Evolutionary conservation across 2,113 vertebrate genomes (phyloP).

Genomic region (Hemicordylus capensis): DNA sequence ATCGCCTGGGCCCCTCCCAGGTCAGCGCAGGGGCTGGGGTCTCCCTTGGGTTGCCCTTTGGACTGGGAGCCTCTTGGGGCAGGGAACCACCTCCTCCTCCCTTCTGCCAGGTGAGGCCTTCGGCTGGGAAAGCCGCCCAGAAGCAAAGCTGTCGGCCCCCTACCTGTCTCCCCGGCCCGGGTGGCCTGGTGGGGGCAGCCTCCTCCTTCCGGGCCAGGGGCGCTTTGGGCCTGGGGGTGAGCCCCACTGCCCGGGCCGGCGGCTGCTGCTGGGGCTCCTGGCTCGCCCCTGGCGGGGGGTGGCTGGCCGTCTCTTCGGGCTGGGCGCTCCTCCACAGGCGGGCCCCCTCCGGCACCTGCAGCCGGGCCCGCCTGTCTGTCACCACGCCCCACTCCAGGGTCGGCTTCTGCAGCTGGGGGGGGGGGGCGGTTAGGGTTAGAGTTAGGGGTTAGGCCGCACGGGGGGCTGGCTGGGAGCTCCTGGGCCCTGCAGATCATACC

Average conservation of each 20-base stretch:
- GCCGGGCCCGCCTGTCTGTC: not conserved
- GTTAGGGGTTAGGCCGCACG: too few species aligned
- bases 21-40: too few species aligned
- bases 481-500: not conserved
- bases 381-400: not conserved
- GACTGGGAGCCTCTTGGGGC: too few species aligned
- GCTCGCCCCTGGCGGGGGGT: not conserved
- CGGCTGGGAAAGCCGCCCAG: too few species aligned
- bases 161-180: rapidly evolving
- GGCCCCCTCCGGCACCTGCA: not conserved
- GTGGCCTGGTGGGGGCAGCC: not conserved
- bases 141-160: not conserved
- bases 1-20: too few species aligned
- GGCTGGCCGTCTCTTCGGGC: rapidly evolving
- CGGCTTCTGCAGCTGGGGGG: not conserved
- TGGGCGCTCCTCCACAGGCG: too few species aligned
- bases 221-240: too few species aligned
- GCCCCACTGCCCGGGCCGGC: not conserved
- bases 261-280: not conserved
- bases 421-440: too few species aligned
- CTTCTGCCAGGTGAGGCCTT: too few species aligned
- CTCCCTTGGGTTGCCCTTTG: too few species aligned
- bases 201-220: not conserved
- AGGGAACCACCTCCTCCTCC: too few species aligned
- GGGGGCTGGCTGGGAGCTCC: not conserved